Conservation (phyloP, 2,113 vertebrate species). For the Myotis yumanensis region DNA sequence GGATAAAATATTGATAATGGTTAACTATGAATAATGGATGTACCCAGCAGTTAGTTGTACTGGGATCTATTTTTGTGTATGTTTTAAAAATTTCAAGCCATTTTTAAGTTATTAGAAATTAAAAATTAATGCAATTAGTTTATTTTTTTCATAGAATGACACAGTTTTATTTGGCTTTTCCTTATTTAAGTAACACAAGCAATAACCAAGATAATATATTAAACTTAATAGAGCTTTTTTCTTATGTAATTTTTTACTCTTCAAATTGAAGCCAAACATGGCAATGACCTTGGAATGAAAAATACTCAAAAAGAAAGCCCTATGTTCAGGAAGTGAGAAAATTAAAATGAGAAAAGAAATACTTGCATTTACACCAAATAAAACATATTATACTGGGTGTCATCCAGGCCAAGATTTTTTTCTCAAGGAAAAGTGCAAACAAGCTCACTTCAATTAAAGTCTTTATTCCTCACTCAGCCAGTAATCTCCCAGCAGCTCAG, state of each 20-base stretch:
- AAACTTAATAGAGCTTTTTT: slow-evolving; percentile 41
- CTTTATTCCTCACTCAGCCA: neutral
- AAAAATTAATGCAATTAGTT: neutral
- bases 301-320: slow-evolving; percentile 58
- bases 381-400: slow-evolving; percentile 8
- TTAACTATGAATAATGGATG: neutral
- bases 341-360: slow-evolving; percentile 31
- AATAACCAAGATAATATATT: slow-evolving; percentile 35
- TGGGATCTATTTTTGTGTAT: neutral
- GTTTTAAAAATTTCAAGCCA: neutral
- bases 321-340: slow-evolving; percentile 72
- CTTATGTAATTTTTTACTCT: slow-evolving; percentile 40
- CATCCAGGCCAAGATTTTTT: slow-evolving; percentile 36
- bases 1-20: neutral
- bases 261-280: slow-evolving; percentile 55
- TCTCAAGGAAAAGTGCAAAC: slow-evolving; percentile 45
- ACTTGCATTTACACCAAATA: slow-evolving; percentile 34
- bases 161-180: slow-evolving; percentile 12
- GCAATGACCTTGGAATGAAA: neutral
- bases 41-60: neutral
- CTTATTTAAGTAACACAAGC: slow-evolving; percentile 30
- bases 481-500: neutral
- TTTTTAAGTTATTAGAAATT: neutral
- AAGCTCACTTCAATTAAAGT: slow-evolving; percentile 17
- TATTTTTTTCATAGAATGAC: neutral